phyloP scores from a whole-genome alignment of 2,797 vertebrate species.

The Spondyliosoma cantharus region DNA sequence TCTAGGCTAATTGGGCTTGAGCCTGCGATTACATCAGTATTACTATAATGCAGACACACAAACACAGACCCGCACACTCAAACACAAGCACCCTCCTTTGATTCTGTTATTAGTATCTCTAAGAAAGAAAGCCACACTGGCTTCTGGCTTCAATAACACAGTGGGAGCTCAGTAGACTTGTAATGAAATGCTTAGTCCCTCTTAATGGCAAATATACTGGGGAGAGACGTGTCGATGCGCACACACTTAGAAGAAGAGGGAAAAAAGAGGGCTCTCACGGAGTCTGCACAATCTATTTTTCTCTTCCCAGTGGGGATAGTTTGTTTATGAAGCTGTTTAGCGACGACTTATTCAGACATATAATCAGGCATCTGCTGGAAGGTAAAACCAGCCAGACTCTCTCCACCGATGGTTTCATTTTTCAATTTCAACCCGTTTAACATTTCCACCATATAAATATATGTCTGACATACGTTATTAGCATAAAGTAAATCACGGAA shows the following conservation, averaged over 20 bases:
- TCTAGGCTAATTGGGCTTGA: constrained; percentile 82
- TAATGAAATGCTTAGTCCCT: constrained; percentile 72
- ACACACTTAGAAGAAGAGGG: constrained; percentile 26
- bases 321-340: constrained; percentile 57
- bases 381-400: constrained; percentile 17
- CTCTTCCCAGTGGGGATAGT: constrained; percentile 40
- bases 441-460: neutral
- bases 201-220: constrained; percentile 62
- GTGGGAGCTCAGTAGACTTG: constrained; percentile 63
- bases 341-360: constrained; percentile 25
- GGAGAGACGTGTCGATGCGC: constrained; percentile 45
- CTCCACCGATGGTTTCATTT: constrained; percentile 12
- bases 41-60: constrained; percentile 72
- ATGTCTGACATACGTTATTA: neutral
- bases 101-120: constrained; percentile 72
- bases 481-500: neutral
- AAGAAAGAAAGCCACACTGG: constrained; percentile 57
- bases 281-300: constrained; percentile 31
- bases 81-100: constrained; percentile 51
- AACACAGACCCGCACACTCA: constrained; percentile 44
- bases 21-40: constrained; percentile 78
- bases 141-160: constrained; percentile 66
- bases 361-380: constrained; percentile 33
- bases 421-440: neutral
- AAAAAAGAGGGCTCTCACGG: constrained; percentile 21